Percentiles rank a stretch among this genome's conserved stretches.
These are phyloP conservation scores for Drosophila tristis DNA, from an alignment of 1,140 invertebrate genomes.

Conservation along the genomic window DNA sequence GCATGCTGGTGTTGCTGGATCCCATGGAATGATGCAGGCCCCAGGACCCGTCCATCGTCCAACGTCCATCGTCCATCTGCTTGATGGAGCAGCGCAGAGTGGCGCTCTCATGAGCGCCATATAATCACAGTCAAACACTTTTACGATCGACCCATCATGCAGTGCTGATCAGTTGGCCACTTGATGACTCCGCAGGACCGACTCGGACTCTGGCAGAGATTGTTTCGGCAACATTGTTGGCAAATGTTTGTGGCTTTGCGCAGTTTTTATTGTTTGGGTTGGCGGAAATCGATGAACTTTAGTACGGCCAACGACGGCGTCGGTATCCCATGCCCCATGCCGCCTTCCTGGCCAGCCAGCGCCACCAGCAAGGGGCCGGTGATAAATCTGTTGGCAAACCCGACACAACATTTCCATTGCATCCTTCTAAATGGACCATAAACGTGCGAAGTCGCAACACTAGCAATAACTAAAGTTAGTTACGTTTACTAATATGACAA, in stretches of 20 bases:
- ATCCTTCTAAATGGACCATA: constrained; percentile 81
- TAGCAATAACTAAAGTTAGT: constrained; percentile 81
- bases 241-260: constrained; percentile 58
- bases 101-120: constrained; percentile 79
- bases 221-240: constrained; percentile 69
- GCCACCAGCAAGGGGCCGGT: constrained; percentile 50
- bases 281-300: constrained; percentile 79
- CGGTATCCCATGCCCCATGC: not conserved
- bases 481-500: constrained; percentile 80
- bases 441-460: constrained; percentile 77
- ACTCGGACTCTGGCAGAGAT: constrained; percentile 22
- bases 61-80: not conserved
- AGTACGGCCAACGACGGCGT: constrained; percentile 25
- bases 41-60: not conserved
- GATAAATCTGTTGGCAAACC: constrained; percentile 77
- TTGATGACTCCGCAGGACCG: constrained; percentile 23
- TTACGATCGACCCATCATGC: constrained; percentile 57
- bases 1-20: not conserved
- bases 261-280: constrained; percentile 76
- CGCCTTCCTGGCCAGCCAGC: not conserved
- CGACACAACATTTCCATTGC: constrained; percentile 75
- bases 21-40: not conserved
- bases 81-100: constrained; percentile 58
- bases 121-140: constrained; percentile 81
- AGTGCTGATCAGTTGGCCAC: constrained; percentile 40